Evolutionary conservation across 2,888 invertebrate genomes (phyloP).

Genomic region (Philereme transversata): DNA sequence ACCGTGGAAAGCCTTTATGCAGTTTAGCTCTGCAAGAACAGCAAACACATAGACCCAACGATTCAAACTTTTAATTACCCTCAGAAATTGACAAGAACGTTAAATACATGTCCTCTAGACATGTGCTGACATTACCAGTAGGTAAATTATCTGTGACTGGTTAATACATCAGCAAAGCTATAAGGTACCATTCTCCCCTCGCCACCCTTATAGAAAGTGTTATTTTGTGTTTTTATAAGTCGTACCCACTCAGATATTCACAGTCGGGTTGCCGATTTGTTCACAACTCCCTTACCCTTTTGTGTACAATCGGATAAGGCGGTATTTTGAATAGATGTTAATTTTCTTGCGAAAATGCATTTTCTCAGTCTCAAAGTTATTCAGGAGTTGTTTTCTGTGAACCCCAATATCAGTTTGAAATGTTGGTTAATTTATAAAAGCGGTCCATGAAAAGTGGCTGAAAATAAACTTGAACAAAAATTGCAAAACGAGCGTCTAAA

Average conservation of each 20-base stretch:
- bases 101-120: no score
- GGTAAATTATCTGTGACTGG: no score
- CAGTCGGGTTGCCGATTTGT: conserved; percentile 42
- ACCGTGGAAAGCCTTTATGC: no score
- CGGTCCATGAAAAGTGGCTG: no score
- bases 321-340: conserved; percentile 32
- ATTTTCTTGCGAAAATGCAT: conserved; percentile 32
- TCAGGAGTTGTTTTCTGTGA: not conserved
- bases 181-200: conserved; percentile 12
- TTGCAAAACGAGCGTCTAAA: no score
- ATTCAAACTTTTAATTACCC: no score
- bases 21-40: no score
- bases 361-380: conserved; percentile 8
- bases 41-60: no score
- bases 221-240: conserved; percentile 42
- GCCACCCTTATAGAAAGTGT: conserved; percentile 29
- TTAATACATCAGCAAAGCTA: not conserved
- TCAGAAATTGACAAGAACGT: no score
- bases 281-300: conserved; percentile 40
- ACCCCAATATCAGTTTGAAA: not conserved
- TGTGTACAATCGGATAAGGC: conserved; percentile 39
- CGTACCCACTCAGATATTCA: conserved; percentile 39
- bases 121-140: no score
- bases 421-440: not conserved
- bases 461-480: no score